Base-by-base conservation (phyloP, 2,113 vertebrate genomes). In the Electrona antarctica region DNA sequence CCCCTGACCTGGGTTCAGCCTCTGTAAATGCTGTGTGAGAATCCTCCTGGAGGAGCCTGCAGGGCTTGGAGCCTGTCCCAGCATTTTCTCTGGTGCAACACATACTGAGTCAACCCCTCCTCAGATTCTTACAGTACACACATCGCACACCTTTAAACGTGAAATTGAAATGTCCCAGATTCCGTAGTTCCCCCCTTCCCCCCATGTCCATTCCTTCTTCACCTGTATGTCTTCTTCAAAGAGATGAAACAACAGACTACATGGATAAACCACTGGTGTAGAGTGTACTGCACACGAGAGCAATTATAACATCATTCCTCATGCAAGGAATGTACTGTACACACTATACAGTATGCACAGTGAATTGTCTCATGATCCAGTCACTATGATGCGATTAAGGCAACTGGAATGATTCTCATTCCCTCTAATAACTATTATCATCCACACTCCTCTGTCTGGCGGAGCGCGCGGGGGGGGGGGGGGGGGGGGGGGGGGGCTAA, bases 371-470 rank as follows among this genome's bases (percentile, higher is more conserved):
- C 63, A 61, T 80, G 74, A 87, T 86, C 78, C 82, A 88, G 86
- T 87, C 79, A 80, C 62, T 79, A 82, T 66, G 70, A 71, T 80
- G 60, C 8, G 78, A 90, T 90, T 87, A 80, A 83, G 73, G 73
- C 63, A 62, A 69, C 59, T 62, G 77, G 81, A 88, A 85, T 84
- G 73, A 88, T 85, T 85, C 85, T 79, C 76, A 72, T 85, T 89
- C 83, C 74, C 81, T 86, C 63, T 91, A 87, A 91, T 90, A 90
- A 90, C 84, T 88, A 83, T 91, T 82, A 91, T 87, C 83, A 82
- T 81, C 69, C 66, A 73, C 67, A 84, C 81, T 84, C 73, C 81
- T 74, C 50, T 80, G 76, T 85, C 73, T 85, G 73, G 59, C 67
- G 74, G 78, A 83, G 82, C 71, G 21, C 1, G 21, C 1, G 21